Conservation (phyloP, 1,140 invertebrate genomes). For the Drosophila pallidifrons region DNA sequence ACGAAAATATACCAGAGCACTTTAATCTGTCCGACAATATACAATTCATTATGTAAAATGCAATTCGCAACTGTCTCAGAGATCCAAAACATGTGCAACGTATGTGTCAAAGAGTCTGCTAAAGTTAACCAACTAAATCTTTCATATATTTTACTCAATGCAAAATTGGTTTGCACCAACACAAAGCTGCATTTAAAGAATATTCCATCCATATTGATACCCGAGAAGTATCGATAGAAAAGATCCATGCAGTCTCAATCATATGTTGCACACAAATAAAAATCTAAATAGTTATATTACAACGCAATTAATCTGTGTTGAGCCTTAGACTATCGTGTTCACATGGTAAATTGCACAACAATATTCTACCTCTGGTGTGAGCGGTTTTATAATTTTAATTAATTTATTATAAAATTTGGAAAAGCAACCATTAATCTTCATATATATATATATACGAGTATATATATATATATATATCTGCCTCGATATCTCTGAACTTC, state of each 20-base stretch:
- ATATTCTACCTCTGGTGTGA: slow-evolving; percentile 52
- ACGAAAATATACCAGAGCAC: not conserved
- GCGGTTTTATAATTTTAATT: slow-evolving; percentile 64
- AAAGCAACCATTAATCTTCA: slow-evolving; percentile 8
- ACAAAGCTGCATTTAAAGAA: slow-evolving; percentile 43
- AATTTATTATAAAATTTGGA: slow-evolving; percentile 57
- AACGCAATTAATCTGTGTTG: slow-evolving; percentile 22
- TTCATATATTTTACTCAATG: not conserved
- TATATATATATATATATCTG: slow-evolving; percentile 3
- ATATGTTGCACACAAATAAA: not conserved
- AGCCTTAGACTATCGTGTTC: slow-evolving; percentile 7
- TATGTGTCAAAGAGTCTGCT: not conserved
- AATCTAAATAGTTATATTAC: slow-evolving; percentile 4
- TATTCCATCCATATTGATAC: slow-evolving; percentile 53
- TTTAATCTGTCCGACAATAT: not conserved
- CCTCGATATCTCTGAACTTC: not conserved
- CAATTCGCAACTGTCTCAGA: too few relatives aligned
- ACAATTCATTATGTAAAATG: not conserved
- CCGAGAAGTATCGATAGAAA: slow-evolving; percentile 1
- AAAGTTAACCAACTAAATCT: not conserved
- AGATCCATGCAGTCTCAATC: not conserved
- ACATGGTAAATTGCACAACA: slow-evolving; percentile 14
- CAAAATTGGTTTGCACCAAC: not conserved
- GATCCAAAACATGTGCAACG: not conserved
- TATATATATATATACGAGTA: slow-evolving; percentile 1